These are phyloP conservation scores for Eupeodes latifasciatus DNA, from an alignment of 2,888 invertebrate genomes.

Conservation along the genomic window DNA sequence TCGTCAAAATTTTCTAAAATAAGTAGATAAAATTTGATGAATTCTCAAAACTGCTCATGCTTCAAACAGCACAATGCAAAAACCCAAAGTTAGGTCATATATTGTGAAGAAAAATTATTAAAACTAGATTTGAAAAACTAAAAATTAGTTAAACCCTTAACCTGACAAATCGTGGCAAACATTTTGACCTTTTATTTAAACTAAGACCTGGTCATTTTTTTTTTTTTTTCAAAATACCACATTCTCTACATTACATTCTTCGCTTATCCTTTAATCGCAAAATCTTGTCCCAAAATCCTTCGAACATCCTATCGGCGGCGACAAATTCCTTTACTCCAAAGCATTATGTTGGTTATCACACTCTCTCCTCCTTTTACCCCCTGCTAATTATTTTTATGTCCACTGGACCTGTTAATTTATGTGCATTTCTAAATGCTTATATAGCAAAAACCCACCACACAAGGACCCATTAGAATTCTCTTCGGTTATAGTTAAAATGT, in stretches of 20 bases:
- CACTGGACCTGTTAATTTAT: slow-evolving; percentile 61
- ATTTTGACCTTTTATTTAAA: no score
- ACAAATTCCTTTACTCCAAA: slow-evolving; percentile 42
- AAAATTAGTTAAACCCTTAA: no score
- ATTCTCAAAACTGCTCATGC: no score
- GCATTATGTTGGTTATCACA: slow-evolving; percentile 13
- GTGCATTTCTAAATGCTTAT: slow-evolving; percentile 52
- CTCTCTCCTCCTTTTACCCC: background rate
- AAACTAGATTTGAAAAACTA: no score
- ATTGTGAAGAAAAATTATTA: no score
- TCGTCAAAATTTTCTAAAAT: no score
- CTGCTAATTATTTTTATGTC: slow-evolving; percentile 70
- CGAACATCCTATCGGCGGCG: background rate
- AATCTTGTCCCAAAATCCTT: slow-evolving; percentile 41
- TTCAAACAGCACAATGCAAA: no score
- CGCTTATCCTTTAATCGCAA: background rate
- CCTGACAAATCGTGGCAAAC: no score
- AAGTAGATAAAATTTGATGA: no score
- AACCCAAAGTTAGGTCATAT: no score
- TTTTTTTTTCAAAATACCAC: no score
- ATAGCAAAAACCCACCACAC: slow-evolving; percentile 21
- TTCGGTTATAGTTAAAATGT: slow-evolving; percentile 55
- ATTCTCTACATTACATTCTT: slow-evolving; percentile 14
- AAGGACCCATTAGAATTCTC: slow-evolving; percentile 52
- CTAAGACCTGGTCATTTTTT: no score